Evolutionary conservation across 2,797 vertebrate species (phyloP).

Genomic region (Syndactyla subalaris): DNA sequence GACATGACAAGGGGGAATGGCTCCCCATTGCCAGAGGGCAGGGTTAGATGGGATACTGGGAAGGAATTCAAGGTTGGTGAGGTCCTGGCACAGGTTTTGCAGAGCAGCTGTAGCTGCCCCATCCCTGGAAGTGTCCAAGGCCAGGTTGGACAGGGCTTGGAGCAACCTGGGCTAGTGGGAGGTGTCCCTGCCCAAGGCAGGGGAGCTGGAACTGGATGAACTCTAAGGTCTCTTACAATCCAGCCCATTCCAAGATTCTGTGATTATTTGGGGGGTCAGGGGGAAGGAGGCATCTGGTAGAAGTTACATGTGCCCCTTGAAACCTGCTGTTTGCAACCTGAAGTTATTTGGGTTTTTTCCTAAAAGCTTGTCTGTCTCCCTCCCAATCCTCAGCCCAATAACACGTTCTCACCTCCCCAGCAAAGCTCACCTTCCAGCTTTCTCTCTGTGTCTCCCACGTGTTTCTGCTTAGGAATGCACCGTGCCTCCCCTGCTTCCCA

Average conservation of each 20-base stretch:
- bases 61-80: fast-evolving
- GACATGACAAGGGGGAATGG: background rate
- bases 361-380: background rate
- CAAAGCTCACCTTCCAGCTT: background rate
- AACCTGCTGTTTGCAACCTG: background rate
- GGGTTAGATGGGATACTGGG: background rate
- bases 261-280: fast-evolving
- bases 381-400: background rate
- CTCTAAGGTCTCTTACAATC: background rate
- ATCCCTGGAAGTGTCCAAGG: fast-evolving
- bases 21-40: background rate
- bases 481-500: background rate
- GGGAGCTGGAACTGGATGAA: background rate
- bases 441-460: background rate
- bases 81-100: background rate
- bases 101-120: background rate
- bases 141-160: fast-evolving
- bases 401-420: background rate
- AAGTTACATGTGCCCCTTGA: background rate
- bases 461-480: background rate
- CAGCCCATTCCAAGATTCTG: background rate
- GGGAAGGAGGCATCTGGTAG: background rate
- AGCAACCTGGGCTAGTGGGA: fast-evolving
- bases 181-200: background rate
- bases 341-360: background rate